Percentiles rank a stretch among this genome's conserved stretches.
Conservation (phyloP, 2,888 invertebrate species). For the Gasteruption jaculator region DNA sequence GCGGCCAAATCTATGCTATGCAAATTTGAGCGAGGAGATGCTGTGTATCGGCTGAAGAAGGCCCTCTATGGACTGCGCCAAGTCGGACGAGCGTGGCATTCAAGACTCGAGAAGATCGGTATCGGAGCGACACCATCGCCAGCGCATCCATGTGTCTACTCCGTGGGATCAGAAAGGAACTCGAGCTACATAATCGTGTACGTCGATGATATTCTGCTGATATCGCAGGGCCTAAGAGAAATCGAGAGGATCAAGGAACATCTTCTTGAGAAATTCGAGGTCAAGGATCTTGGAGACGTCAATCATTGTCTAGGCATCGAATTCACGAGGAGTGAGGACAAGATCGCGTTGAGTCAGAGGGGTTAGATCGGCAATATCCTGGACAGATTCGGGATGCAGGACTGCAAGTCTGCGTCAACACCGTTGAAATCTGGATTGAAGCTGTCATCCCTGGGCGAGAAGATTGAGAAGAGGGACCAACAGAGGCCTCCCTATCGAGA, state of each 20-base stretch:
- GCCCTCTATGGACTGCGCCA: slow-evolving; percentile 21
- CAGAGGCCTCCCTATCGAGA: too few relatives aligned
- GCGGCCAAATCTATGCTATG: too few relatives aligned
- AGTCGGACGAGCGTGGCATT: slow-evolving; percentile 23
- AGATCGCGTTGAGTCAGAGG: slow-evolving; percentile 13
- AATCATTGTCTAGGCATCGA: slow-evolving; percentile 21
- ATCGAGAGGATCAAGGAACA: slow-evolving; percentile 13
- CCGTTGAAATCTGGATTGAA: slow-evolving; percentile 19
- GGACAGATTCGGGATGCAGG: slow-evolving; percentile 18
- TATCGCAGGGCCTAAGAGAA: slow-evolving; percentile 7
- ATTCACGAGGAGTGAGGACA: slow-evolving; percentile 8
- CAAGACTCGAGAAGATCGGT: slow-evolving; percentile 6
- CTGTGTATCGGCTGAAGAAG: slow-evolving; percentile 14
- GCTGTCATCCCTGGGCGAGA: too few relatives aligned
- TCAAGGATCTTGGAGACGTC: slow-evolving; percentile 14
- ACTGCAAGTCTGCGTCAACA: slow-evolving; percentile 21
- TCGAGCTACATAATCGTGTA: slow-evolving; percentile 11
- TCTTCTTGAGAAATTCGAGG: slow-evolving; percentile 14
- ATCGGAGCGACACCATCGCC: slow-evolving; percentile 13
- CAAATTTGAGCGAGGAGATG: too few relatives aligned
- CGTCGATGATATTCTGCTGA: slow-evolving; percentile 20
- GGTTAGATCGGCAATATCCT: slow-evolving; percentile 17
- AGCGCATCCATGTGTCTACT: slow-evolving; percentile 15
- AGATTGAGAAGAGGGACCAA: too few relatives aligned
- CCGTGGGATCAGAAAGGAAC: slow-evolving; percentile 6